Evolutionary conservation across 2,113 vertebrate genomes (phyloP), one percentile per base, ranked within the genome.

Genomic region (Xenus cinereus): DNA sequence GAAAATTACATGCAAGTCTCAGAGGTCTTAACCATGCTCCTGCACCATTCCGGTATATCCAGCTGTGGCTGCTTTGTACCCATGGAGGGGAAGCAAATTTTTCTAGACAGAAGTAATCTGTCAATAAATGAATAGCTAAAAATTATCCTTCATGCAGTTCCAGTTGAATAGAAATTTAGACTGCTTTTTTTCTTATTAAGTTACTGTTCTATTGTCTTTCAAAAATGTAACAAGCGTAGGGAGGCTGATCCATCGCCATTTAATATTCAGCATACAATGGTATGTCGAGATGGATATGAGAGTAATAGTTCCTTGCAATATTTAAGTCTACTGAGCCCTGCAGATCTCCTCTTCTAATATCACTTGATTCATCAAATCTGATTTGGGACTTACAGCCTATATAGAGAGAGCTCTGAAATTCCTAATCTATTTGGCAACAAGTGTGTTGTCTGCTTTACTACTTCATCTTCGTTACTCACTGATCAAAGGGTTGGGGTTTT

Each of bases 301-400:
- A 85, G 66, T 80, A 91, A 94, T 59, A 77, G 89, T 78, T 88
- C 68, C 46, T 80, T 94, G 82, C 82, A 89, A 79, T 87, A 85
- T 93, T 95, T 94, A 93, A 95, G 87, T 76, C 94, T 91, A 93
- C 60, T 76, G 93, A 95, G 91, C 87, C 87, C 84, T 84, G 80
- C 50, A 92, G 80, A 90, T 76, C 84, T 94, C 37, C 53, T 75
- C 54, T 74, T 89, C 89, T 94, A 93, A 74, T 91, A 94, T 96
- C 82, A 75, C 91, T 93, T 93, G 84, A 96, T 95, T 91, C 95
- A 96, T 91, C 87, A 86, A 94, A 95, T 81, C 82, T 86, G 91
- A 92, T 97, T 96, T 90, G 82, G 84, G 91, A 68, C 76, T 96
- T 90, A 90, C 2, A 91, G 59, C 35, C 50, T 72, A 63, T 54